phyloP scores from a whole-genome alignment of 2,797 vertebrate genomes.

The Poeciliopsis gracilis region DNA sequence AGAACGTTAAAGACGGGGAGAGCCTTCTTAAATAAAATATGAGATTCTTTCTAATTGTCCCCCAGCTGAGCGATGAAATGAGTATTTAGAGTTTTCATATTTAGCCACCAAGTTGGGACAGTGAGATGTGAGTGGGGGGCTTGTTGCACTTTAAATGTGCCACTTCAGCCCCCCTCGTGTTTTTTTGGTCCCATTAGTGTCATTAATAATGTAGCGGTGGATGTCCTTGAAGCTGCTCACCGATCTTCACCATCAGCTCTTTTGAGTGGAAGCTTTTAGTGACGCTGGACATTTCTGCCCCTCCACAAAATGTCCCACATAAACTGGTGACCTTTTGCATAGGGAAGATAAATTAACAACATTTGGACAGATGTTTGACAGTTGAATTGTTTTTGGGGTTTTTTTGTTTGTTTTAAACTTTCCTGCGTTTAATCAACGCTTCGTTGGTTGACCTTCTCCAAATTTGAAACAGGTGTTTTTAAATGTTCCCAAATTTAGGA shows the following conservation, averaged over 20 bases:
- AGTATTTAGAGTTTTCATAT: constrained; percentile 21
- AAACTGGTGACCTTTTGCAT: constrained; percentile 20
- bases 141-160: constrained; percentile 55
- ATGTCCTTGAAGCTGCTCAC: constrained; percentile 49
- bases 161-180: constrained; percentile 55
- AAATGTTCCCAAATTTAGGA: constrained; percentile 27
- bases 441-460: constrained; percentile 7
- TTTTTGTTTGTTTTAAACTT: constrained; percentile 20
- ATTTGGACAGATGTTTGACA: constrained; percentile 25
- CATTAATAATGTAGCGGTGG: constrained; percentile 76
- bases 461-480: constrained; percentile 60
- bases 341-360: constrained; percentile 26
- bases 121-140: constrained; percentile 6
- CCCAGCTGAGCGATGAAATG: constrained; percentile 24
- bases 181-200: constrained; percentile 64
- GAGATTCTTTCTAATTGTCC: constrained; percentile 40
- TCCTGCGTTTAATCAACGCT: constrained; percentile 48
- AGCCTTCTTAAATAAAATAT: constrained; percentile 54
- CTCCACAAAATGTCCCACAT: constrained; percentile 11
- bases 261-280: constrained; percentile 59
- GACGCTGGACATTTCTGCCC: constrained; percentile 13
- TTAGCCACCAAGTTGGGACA: constrained; percentile 22
- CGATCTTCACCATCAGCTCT: constrained; percentile 67
- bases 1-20: constrained; percentile 27
- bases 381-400: constrained; percentile 37